Percentiles rank a stretch among this genome's conserved stretches.
Conservation (phyloP, 2,797 vertebrate species). For the Martes flavigula region DNA sequence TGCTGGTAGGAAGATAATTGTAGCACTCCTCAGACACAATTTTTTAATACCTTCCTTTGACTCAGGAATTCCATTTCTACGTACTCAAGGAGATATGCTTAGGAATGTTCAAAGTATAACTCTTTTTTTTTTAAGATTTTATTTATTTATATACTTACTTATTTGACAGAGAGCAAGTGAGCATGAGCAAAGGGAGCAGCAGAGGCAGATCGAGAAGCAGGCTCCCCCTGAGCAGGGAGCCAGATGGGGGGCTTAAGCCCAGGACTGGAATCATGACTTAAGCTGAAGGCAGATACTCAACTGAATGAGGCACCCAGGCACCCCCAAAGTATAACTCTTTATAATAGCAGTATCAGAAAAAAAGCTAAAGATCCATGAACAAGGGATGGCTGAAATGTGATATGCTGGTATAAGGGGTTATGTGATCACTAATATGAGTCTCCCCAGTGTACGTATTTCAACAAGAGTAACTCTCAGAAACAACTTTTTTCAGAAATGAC, state of each 20-base stretch:
- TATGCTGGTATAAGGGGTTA: not conserved
- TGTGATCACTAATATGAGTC: not conserved
- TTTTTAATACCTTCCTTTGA: not conserved
- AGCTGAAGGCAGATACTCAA: too few relatives aligned
- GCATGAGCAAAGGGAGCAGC: too few relatives aligned
- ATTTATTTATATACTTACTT: too few relatives aligned
- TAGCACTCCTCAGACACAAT: not conserved
- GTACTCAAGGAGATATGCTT: not conserved
- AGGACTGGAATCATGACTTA: too few relatives aligned
- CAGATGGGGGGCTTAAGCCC: too few relatives aligned
- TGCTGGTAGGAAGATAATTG: not conserved
- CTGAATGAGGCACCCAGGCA: not conserved
- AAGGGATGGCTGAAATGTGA: not conserved
- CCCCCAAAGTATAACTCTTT: not conserved
- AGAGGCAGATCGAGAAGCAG: too few relatives aligned
- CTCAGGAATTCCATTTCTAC: not conserved
- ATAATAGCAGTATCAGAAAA: not conserved
- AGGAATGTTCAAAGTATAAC: not conserved
- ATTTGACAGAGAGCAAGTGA: too few relatives aligned
- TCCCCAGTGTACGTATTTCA: not conserved
- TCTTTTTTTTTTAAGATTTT: too few relatives aligned
- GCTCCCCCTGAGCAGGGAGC: too few relatives aligned
- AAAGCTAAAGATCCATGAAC: not conserved
- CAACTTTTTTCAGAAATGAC: not conserved
- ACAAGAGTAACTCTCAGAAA: not conserved